Conservation (phyloP, 2,888 invertebrate species). For the Oligia fasciuncula region DNA sequence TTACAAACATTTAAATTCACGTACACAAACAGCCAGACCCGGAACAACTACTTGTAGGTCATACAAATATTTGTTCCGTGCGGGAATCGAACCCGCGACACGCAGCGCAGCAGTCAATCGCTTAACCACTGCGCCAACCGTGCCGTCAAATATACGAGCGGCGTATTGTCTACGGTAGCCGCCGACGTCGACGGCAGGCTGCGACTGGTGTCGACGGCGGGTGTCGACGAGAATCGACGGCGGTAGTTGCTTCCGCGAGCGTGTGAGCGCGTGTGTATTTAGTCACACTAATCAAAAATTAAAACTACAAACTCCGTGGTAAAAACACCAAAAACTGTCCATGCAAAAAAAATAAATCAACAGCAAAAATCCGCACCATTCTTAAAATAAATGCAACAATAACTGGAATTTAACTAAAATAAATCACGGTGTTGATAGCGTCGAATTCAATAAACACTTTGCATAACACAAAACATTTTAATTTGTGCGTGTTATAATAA, state of each 20-base stretch:
- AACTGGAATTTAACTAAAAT: constrained; percentile 57
- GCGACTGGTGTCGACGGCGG: no score
- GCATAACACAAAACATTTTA: constrained; percentile 62
- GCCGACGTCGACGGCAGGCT: not conserved
- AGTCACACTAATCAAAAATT: not conserved
- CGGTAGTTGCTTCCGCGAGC: not conserved
- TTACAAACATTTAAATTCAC: no score
- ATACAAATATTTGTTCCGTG: no score
- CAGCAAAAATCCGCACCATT: constrained; percentile 1
- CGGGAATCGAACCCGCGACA: no score
- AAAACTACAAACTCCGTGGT: constrained; percentile 2
- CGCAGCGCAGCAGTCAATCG: no score
- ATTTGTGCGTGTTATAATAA: constrained; percentile 63
- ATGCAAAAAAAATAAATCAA: not conserved
- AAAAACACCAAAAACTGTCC: constrained; percentile 14
- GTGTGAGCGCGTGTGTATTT: no score
- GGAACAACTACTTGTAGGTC: no score
- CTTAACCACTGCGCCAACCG: no score
- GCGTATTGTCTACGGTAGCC: no score
- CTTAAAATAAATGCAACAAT: constrained; percentile 47
- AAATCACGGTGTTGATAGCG: constrained; percentile 43
- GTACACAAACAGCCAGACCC: no score
- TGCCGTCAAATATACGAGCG: no score
- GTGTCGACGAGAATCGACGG: no score
- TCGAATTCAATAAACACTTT: constrained; percentile 61